A percentile compares a stretch with the other conserved stretches of the same genome.
Evolutionary conservation across 2,888 invertebrate species (phyloP).

Genomic region (Drosophila diplacantha): DNA sequence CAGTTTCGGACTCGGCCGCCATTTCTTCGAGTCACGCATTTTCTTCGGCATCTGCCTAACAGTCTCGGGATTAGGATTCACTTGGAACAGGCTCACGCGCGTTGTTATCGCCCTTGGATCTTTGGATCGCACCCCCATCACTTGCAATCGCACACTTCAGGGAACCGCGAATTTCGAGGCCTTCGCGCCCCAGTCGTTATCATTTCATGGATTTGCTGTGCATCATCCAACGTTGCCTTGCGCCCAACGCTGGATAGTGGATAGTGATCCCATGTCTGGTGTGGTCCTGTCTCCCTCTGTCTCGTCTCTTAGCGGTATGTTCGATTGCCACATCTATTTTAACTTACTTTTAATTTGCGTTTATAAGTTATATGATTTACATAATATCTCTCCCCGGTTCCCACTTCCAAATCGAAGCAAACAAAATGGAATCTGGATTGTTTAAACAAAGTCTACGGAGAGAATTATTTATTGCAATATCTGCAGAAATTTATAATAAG

Average conservation of each 20-base stretch:
- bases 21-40: slow-evolving; percentile 21
- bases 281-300: slow-evolving; percentile 37
- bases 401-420: not conserved
- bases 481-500: not conserved
- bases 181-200: slow-evolving; percentile 53
- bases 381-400: not conserved
- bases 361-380: slow-evolving; percentile 23
- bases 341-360: slow-evolving; percentile 29
- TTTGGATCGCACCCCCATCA: slow-evolving; percentile 28
- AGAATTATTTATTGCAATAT: not conserved
- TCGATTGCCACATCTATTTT: slow-evolving; percentile 39
- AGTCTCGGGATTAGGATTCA: slow-evolving; percentile 30
- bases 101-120: slow-evolving; percentile 23
- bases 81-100: slow-evolving; percentile 18
- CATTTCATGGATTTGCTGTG: slow-evolving; percentile 51
- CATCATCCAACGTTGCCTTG: slow-evolving; percentile 62
- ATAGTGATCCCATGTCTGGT: slow-evolving; percentile 49
- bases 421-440: not conserved
- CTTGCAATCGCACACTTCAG: slow-evolving; percentile 22
- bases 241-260: slow-evolving; percentile 65
- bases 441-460: not conserved
- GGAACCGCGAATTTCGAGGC: slow-evolving; percentile 51
- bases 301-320: slow-evolving; percentile 58
- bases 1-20: slow-evolving; percentile 25
- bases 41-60: slow-evolving; percentile 24